phyloP scores from a whole-genome alignment of 2,113 vertebrate species.

The Bolborhynchus lineola region DNA sequence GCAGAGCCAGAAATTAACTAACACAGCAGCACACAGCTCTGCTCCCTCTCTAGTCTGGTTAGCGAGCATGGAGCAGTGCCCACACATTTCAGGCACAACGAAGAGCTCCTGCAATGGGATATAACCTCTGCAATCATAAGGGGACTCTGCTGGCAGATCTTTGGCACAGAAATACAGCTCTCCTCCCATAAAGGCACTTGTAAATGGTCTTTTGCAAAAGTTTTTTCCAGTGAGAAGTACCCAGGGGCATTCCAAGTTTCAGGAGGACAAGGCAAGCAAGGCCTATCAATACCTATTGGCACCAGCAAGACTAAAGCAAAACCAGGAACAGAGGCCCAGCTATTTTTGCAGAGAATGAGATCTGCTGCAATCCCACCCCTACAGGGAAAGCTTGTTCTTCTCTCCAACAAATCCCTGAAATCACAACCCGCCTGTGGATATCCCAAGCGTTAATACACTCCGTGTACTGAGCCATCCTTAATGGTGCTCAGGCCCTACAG shows the following conservation, averaged over 20 bases:
- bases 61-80: neutral
- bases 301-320: neutral
- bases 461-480: too few relatives aligned
- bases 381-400: neutral
- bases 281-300: neutral
- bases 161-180: neutral
- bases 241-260: neutral
- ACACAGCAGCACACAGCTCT: neutral
- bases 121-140: fast-evolving
- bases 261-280: neutral
- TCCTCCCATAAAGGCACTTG: neutral
- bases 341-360: neutral
- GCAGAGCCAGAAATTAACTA: neutral
- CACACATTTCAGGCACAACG: neutral
- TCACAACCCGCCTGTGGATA: neutral
- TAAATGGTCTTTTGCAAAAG: neutral
- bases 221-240: neutral
- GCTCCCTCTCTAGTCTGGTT: neutral
- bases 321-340: neutral
- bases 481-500: neutral
- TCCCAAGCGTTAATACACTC: too few relatives aligned
- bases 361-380: neutral
- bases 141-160: neutral
- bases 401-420: neutral
- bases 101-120: fast-evolving